phyloP scores from a whole-genome alignment of 1,140 invertebrate genomes.

The Cyphomyrmex costatus region DNA sequence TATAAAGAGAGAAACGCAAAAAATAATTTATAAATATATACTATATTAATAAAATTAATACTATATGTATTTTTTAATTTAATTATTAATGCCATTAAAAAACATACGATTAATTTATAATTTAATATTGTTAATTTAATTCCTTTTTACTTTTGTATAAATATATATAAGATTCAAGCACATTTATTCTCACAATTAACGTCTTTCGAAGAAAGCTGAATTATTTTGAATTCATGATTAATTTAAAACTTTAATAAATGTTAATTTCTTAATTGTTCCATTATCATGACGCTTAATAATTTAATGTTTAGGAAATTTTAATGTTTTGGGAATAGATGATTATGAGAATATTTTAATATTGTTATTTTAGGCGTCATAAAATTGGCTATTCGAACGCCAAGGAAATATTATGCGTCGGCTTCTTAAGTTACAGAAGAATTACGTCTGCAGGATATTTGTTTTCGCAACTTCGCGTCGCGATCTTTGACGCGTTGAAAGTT shows the following conservation, averaged over 20 bases:
- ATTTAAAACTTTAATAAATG: not conserved
- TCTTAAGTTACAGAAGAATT: not conserved
- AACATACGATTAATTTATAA: not conserved
- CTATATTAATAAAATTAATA: not conserved
- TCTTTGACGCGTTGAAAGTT: not conserved
- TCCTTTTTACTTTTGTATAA: not conserved
- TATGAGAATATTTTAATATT: conserved; percentile 19
- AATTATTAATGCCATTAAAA: not conserved
- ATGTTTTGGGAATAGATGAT: conserved; percentile 14
- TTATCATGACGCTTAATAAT: not conserved
- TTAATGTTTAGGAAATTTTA: too few relatives aligned
- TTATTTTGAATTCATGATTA: not conserved
- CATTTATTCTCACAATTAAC: not conserved
- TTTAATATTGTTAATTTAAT: not conserved
- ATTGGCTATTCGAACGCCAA: not conserved
- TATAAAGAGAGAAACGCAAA: too few relatives aligned
- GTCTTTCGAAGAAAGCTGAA: not conserved
- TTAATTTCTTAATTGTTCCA: not conserved
- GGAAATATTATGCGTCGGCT: conserved; percentile 32
- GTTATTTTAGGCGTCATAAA: conserved; percentile 37
- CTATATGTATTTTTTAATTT: not conserved
- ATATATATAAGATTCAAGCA: not conserved
- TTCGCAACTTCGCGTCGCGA: too few relatives aligned
- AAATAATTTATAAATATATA: too few relatives aligned
- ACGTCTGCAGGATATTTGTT: not conserved